These are phyloP conservation scores for Gymnopithys bicolor DNA, from an alignment of 2,797 vertebrate species.

Conservation along the genomic window DNA sequence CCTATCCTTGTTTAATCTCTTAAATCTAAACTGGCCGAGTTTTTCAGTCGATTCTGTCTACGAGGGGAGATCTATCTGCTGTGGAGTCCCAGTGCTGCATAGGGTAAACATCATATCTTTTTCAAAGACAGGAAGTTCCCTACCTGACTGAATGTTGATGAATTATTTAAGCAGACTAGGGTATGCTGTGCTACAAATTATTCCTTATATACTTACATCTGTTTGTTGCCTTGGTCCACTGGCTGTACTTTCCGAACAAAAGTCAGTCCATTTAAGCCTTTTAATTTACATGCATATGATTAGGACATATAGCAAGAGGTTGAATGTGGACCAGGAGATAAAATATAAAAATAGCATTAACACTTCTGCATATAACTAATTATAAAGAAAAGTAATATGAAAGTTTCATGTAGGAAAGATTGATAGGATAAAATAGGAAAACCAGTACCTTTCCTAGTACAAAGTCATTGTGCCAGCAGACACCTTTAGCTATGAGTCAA, in stretches of 20 bases:
- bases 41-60: not conserved
- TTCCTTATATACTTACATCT: not conserved
- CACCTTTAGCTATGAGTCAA: not conserved
- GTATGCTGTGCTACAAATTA: not conserved
- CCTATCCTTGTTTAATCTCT: not conserved
- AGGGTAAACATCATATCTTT: not conserved
- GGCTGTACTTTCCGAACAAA: not conserved
- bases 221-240: not conserved
- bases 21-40: not conserved
- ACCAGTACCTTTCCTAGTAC: not conserved
- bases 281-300: not conserved
- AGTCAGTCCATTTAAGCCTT: not conserved
- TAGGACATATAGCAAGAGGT: not conserved
- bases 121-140: not conserved
- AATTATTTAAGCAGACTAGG: not conserved
- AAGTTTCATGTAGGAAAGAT: not conserved
- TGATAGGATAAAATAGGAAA: not conserved
- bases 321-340: not conserved
- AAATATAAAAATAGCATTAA: not conserved
- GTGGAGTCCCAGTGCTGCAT: not conserved
- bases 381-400: not conserved
- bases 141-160: not conserved
- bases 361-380: not conserved
- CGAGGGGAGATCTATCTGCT: not conserved
- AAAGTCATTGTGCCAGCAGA: not conserved